These are phyloP conservation scores for Holcopasites calliopsidis DNA, from an alignment of 1,140 invertebrate genomes.

Conservation along the genomic window DNA sequence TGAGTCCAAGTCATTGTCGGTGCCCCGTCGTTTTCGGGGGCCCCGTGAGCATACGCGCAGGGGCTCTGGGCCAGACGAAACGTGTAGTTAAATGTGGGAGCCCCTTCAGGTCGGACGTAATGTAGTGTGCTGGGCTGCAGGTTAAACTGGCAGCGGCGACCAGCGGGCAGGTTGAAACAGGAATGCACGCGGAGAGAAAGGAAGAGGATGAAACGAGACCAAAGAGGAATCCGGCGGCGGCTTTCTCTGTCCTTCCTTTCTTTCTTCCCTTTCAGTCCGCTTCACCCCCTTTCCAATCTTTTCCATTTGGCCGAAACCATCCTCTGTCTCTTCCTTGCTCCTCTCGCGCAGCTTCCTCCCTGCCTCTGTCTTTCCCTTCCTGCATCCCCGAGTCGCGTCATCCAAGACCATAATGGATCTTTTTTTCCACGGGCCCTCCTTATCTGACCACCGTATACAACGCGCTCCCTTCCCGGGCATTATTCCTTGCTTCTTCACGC, in stretches of 20 bases:
- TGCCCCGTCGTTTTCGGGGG: background rate
- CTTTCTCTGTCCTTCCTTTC: conserved; percentile 32
- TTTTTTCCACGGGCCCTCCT: background rate
- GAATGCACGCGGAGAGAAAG: conserved; percentile 71
- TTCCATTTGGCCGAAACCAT: conserved; percentile 33
- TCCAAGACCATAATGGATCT: conserved; percentile 1
- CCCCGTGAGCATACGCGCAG: too few species aligned
- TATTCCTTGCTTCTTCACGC: background rate
- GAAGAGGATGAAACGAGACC: conserved; percentile 50
- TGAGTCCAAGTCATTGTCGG: conserved; percentile 51
- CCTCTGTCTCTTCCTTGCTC: background rate
- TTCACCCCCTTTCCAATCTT: conserved; percentile 2
- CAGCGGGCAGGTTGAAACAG: conserved; percentile 69
- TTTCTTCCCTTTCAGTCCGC: conserved; percentile 17
- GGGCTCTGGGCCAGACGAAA: background rate
- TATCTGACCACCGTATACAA: background rate
- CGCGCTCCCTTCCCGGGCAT: background rate
- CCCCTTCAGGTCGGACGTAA: conserved; percentile 76
- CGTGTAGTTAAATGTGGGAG: conserved; percentile 76
- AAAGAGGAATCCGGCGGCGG: conserved; percentile 40
- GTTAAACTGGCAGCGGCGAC: conserved; percentile 73
- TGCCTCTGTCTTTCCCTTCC: background rate
- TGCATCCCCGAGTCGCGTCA: background rate
- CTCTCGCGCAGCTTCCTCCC: background rate
- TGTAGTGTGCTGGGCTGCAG: conserved; percentile 75